phyloP scores from a whole-genome alignment of 2,888 invertebrate species.

The Allophyes oxyacanthae region DNA sequence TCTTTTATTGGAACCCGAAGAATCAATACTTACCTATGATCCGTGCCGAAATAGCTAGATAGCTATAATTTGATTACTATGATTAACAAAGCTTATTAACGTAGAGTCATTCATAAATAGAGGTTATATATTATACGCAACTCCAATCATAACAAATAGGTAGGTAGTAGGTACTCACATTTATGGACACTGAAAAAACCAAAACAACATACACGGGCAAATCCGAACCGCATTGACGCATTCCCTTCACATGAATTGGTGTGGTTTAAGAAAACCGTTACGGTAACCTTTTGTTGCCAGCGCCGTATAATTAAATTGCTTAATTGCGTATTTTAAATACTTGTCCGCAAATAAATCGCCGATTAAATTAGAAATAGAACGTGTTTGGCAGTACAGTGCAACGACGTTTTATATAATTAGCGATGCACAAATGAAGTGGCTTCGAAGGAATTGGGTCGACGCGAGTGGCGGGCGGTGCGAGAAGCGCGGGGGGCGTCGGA shows the following conservation, averaged over 20 bases:
- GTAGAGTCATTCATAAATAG: too few relatives aligned
- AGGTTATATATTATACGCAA: too few relatives aligned
- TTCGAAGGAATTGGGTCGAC: conserved; percentile 87
- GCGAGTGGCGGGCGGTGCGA: conserved; percentile 65
- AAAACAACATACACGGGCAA: neutral
- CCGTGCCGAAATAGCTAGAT: too few relatives aligned
- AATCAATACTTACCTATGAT: too few relatives aligned
- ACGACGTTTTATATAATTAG: conserved; percentile 83
- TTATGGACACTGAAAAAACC: neutral
- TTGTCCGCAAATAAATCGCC: conserved; percentile 65
- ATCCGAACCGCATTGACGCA: conserved; percentile 3
- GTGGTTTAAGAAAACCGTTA: conserved; percentile 21
- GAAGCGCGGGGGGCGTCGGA: conserved; percentile 73
- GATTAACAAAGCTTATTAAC: too few relatives aligned
- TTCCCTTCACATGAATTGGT: conserved; percentile 9
- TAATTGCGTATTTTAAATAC: conserved; percentile 46
- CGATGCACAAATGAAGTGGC: conserved; percentile 86
- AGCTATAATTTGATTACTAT: too few relatives aligned
- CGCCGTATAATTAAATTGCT: conserved; percentile 16
- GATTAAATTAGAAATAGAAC: conserved; percentile 81
- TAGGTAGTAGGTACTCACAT: too few relatives aligned
- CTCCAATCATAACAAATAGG: too few relatives aligned
- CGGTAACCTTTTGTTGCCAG: conserved; percentile 9
- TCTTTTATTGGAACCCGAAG: too few relatives aligned
- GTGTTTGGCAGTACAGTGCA: conserved; percentile 78